phyloP scores from a whole-genome alignment of 2,113 vertebrate species.

The Chaetodon auriga region DNA sequence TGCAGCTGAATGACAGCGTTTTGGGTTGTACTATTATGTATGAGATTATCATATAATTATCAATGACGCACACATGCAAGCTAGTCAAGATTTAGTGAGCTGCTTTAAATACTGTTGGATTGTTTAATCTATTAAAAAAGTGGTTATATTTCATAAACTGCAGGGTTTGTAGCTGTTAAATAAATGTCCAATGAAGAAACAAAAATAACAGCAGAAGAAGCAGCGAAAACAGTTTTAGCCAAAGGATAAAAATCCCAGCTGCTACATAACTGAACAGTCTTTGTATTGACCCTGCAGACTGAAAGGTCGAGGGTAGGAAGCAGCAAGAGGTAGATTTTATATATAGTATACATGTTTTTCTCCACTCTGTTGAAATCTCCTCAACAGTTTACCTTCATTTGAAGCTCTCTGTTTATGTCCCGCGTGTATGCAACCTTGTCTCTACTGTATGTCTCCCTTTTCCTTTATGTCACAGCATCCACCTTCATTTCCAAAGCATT shows the following conservation, averaged over 20 bases:
- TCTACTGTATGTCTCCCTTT: neutral
- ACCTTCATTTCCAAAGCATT: neutral
- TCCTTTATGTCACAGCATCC: constrained; percentile 7
- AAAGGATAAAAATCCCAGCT: constrained; percentile 10
- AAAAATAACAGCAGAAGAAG: neutral
- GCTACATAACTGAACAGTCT: neutral
- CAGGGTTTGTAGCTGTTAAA: neutral
- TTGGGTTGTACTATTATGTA: neutral
- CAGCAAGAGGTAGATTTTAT: neutral
- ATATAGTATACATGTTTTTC: neutral
- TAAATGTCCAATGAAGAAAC: neutral
- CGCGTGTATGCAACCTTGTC: neutral
- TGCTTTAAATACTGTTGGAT: neutral
- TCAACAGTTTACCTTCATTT: constrained; percentile 13
- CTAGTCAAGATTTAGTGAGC: too few relatives aligned
- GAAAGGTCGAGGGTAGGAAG: neutral
- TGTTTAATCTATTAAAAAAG: neutral
- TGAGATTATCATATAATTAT: neutral
- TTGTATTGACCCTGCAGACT: constrained; percentile 5
- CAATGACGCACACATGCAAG: neutral
- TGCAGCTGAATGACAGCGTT: neutral
- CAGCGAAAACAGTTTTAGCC: neutral
- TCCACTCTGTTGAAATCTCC: neutral
- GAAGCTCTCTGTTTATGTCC: neutral
- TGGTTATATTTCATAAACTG: neutral